phyloP scores from a whole-genome alignment of 2,113 vertebrate species.

The Grammomys dolichurus region DNA sequence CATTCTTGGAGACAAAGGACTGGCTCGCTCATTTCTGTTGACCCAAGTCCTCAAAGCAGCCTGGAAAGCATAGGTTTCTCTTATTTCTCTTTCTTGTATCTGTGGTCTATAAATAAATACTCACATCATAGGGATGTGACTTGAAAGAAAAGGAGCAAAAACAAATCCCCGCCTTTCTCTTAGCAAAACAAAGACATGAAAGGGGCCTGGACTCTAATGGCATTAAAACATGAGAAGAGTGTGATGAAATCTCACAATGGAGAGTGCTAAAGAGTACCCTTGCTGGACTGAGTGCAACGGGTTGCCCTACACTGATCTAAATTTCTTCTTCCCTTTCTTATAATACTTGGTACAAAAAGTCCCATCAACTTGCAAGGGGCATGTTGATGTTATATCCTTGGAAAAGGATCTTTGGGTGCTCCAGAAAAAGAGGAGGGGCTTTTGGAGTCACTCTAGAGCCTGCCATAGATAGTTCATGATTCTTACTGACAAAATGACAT shows the following conservation, averaged over 20 bases:
- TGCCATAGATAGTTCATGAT: no score
- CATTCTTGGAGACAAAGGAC: slow-evolving; percentile 24
- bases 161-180: background rate
- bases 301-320: background rate
- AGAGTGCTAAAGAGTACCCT: slow-evolving; percentile 61
- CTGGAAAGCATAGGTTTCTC: slow-evolving; percentile 9
- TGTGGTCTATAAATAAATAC: slow-evolving; percentile 58
- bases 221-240: slow-evolving; percentile 39
- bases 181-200: slow-evolving; percentile 64
- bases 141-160: slow-evolving; percentile 61
- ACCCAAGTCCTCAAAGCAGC: background rate
- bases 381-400: background rate
- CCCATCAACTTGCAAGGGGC: no score
- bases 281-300: slow-evolving; percentile 20
- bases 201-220: slow-evolving; percentile 16
- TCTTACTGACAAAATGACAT: background rate
- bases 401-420: background rate
- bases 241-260: slow-evolving; percentile 38
- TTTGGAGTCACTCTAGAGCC: background rate
- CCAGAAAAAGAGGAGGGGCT: background rate
- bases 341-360: background rate
- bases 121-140: background rate
- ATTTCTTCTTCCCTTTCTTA: background rate
- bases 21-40: slow-evolving; percentile 32
- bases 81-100: background rate